phyloP scores from a whole-genome alignment of 30 jellyfish, hydroid and myxozoan species.

The Euphysa ruthae region DNA sequence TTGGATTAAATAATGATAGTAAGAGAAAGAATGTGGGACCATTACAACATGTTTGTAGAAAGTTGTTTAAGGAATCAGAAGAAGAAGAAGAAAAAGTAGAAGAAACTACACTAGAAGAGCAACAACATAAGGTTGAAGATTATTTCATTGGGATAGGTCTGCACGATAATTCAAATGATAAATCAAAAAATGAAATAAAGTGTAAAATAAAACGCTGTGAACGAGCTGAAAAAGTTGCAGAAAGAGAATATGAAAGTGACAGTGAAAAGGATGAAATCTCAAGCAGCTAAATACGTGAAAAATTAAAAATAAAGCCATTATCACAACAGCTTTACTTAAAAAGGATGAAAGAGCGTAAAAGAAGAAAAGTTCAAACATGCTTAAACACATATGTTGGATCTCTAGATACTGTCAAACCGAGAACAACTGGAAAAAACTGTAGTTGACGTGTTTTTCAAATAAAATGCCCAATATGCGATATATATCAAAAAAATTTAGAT shows the following conservation, averaged over 20 bases:
- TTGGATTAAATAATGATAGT: too few species aligned
- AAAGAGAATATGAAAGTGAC: neutral
- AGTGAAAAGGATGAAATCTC: neutral
- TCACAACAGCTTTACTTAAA: neutral
- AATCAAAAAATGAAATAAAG: too few species aligned
- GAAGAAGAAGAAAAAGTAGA: too few species aligned
- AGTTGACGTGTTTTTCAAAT: neutral
- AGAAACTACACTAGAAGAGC: too few species aligned
- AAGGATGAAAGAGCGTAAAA: neutral
- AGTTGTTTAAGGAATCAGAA: too few species aligned
- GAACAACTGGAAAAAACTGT: neutral
- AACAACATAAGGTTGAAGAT: too few species aligned
- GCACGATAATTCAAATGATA: too few species aligned
- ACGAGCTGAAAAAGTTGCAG: constrained; percentile 11
- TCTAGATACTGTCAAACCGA: neutral
- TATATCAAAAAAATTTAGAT: neutral
- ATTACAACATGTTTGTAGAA: too few species aligned
- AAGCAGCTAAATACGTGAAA: neutral
- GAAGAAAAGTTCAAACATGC: neutral
- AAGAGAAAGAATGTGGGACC: too few species aligned
- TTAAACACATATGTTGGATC: constrained; percentile 2
- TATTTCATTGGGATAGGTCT: too few species aligned
- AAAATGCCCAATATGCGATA: neutral
- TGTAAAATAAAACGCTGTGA: too few species aligned
- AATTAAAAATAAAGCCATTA: neutral